phyloP scores from a whole-genome alignment of 53 echinoderm and acorn worm species.

The Echinarachnius parma region DNA sequence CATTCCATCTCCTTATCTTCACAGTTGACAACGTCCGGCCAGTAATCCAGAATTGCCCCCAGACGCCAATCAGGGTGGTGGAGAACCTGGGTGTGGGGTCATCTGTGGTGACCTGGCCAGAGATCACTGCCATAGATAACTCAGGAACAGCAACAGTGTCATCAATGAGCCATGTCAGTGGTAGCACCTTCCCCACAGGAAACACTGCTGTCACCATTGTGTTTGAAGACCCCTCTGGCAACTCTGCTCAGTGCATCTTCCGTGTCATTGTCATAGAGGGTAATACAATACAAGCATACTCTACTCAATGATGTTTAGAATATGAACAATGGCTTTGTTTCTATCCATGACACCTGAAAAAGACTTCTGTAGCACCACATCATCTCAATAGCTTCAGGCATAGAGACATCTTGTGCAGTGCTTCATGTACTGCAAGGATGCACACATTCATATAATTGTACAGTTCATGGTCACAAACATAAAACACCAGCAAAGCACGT shows the following conservation, averaged over 20 bases:
- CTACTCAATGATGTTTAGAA: no score
- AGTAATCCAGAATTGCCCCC: constrained; percentile 47
- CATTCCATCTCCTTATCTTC: not conserved
- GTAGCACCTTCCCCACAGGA: constrained; percentile 30
- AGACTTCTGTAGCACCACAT: no score
- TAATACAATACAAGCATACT: no score
- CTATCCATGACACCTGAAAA: no score
- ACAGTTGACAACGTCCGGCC: constrained; percentile 58
- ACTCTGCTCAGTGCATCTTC: constrained; percentile 56
- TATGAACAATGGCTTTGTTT: no score
- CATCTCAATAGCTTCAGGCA: no score
- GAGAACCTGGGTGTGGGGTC: not conserved
- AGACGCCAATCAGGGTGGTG: constrained; percentile 14
- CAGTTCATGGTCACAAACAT: no score
- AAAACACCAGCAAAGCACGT: no score
- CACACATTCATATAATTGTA: no score
- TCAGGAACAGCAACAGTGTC: constrained; percentile 21
- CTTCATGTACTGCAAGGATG: no score
- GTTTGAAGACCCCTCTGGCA: constrained; percentile 58
- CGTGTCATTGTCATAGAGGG: constrained; percentile 34
- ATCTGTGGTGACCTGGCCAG: constrained; percentile 35
- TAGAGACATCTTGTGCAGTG: no score
- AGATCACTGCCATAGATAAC: constrained; percentile 50
- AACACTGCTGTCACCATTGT: constrained; percentile 52
- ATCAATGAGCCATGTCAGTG: constrained; percentile 20